phyloP scores from a whole-genome alignment of 1,140 invertebrate species.

The Atta cephalotes region DNA sequence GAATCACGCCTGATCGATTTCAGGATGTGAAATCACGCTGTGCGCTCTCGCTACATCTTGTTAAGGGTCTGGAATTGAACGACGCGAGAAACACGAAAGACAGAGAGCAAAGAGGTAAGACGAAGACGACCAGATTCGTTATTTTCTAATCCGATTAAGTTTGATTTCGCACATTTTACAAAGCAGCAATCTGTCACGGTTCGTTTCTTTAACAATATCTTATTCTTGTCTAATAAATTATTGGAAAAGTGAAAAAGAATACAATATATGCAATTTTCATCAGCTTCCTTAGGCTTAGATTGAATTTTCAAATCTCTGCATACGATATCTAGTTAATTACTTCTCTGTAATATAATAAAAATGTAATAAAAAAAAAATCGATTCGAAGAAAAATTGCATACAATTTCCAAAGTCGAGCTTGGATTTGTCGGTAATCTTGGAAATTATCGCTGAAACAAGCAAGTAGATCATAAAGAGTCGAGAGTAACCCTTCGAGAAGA shows the following conservation, averaged over 20 bases:
- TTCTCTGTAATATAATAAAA: background rate
- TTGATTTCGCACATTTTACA: background rate
- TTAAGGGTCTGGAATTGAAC: slow-evolving; percentile 58
- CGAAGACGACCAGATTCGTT: background rate
- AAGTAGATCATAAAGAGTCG: slow-evolving; percentile 26
- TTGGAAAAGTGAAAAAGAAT: background rate
- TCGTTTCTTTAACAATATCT: background rate
- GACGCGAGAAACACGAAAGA: slow-evolving; percentile 45
- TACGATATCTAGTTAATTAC: slow-evolving; percentile 5
- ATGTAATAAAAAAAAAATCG: background rate
- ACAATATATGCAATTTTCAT: background rate
- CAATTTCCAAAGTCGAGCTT: background rate
- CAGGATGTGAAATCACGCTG: slow-evolving; percentile 76
- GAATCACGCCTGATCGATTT: slow-evolving; percentile 80
- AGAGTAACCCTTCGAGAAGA: slow-evolving; percentile 28
- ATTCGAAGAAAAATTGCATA: background rate
- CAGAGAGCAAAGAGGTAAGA: background rate
- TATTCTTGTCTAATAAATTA: background rate
- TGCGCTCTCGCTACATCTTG: slow-evolving; percentile 46
- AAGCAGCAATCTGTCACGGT: background rate
- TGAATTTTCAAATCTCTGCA: background rate
- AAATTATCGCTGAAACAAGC: slow-evolving; percentile 35
- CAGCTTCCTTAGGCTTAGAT: background rate
- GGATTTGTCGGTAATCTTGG: slow-evolving; percentile 19
- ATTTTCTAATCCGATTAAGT: slow-evolving; percentile 44